Base-by-base conservation (phyloP, 2,888 invertebrate species). In the Augochlorella aurata region DNA sequence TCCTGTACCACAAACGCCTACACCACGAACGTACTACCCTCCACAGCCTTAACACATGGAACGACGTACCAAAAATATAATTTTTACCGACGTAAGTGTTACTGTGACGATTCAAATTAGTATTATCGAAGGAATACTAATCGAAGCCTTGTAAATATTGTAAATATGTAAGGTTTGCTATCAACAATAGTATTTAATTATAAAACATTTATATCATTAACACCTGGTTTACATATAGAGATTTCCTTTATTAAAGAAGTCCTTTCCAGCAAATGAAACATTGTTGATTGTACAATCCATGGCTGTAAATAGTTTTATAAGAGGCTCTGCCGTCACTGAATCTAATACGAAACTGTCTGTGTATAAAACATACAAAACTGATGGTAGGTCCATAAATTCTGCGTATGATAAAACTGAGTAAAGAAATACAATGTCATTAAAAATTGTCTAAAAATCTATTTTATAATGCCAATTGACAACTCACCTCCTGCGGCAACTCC, bases 401-500 rank as follows among this genome's bases (percentile, higher is more conserved):
- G 93, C 91, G 65, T 90, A 91, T 9, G 92, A 88, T 49, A 93
- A 77, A 38, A 92, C 93, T 93, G 88, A 74, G 91, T 87, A 71
- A 24, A 80, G 67, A 80, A 83, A 71, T 61, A 74, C 61, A 82
- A 83, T 72, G 71, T 81, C 58, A 44, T 50, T 70, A 81, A 81
- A 82, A 78, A 58, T 24, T 58, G 47, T 69, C 52, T 47, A 67
- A 50, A 54, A 45, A 58, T 49, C 49, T 72, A 21, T 9, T 52
- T 61, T 54, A 44, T 54, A 58, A 10, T 45, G 8, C 72, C 7
- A 71, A 66, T 67, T 21, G 16, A 76, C 54, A 81, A 84, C 85
- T 70, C 87, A 93, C 93, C 92, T 90, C 92, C 93, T 50, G 93
- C 91, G n/a, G 90, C 85, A 4, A 93, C 89, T 58, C 93, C 93